Conservation (phyloP, 2,113 vertebrate species). For the sheep (Ovis aries) region ARS-UI_Ramb_v3.0 NC_056078.1:8855001-8855500, state of each 20-base stretch:
- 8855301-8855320: background rate
- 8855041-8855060: background rate
- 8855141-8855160: background rate
- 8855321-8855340: background rate
- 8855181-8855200: background rate
- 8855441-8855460: background rate
- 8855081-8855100: background rate
- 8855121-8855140: background rate
- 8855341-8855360: background rate
- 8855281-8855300: background rate
- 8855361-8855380: background rate
- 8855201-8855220: background rate
- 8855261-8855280: background rate
- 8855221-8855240: background rate
- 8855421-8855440: background rate
- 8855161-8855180: background rate
- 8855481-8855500: background rate
- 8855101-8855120: background rate
- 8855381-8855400: background rate
- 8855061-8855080: background rate
- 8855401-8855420: background rate
- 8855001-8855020: background rate
- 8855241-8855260: background rate
- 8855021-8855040: background rate
- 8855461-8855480: background rate